Percentiles rank a stretch among this genome's conserved stretches.
Conservation (phyloP, 2,797 vertebrate species). For the Manis crassicaudata region DNA sequence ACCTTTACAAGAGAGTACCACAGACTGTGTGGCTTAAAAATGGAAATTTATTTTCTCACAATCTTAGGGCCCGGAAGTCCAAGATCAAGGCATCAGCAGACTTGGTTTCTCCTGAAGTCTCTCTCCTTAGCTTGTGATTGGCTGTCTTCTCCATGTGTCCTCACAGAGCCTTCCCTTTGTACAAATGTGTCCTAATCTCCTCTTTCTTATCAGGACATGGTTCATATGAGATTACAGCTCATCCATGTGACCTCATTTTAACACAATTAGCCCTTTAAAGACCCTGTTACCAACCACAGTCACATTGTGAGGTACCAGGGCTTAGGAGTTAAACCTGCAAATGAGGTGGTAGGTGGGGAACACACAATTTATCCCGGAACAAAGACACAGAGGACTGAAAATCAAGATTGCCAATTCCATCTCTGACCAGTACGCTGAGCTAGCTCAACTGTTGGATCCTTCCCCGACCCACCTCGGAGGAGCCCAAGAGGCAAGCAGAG, state of each 20-base stretch:
- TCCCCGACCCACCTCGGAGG: not conserved
- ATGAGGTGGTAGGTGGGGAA: not conserved
- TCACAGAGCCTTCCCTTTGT: not conserved
- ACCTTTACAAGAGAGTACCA: not conserved
- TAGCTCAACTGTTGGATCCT: not conserved
- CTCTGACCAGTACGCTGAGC: not conserved
- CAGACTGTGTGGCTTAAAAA: not conserved
- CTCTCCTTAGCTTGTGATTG: not conserved
- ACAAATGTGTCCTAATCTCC: not conserved
- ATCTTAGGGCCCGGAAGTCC: not conserved
- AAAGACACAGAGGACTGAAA: not conserved
- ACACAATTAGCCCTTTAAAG: not conserved
- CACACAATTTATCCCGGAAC: not conserved
- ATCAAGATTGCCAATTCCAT: not conserved
- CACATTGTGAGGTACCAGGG: not conserved
- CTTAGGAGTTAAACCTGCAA: not conserved
- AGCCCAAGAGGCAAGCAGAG: not conserved
- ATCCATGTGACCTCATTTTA: not conserved
- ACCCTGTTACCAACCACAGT: not conserved
- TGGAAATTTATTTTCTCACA: not conserved
- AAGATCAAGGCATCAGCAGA: not conserved
- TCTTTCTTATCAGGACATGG: not conserved
- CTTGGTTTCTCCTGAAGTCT: not conserved
- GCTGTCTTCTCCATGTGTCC: not conserved
- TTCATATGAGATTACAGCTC: accelerated